phyloP scores from a whole-genome alignment of 2,888 invertebrate genomes.

The Agriopis aurantiaria region DNA sequence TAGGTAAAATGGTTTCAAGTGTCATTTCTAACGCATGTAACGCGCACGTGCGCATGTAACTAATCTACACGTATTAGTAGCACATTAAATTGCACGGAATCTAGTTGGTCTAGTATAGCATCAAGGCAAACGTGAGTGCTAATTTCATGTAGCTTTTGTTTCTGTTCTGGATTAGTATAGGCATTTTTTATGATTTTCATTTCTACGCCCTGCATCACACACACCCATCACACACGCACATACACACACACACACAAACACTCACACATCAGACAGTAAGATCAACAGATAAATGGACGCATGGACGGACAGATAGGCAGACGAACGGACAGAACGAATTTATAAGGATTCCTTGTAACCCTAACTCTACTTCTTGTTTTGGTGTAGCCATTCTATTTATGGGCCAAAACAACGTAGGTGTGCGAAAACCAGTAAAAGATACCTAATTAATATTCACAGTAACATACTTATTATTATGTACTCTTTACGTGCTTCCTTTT shows the following conservation, averaged over 20 bases:
- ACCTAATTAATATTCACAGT: background rate
- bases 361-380: background rate
- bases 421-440: background rate
- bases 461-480: no score
- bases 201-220: no score
- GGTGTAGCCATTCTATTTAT: slow-evolving; percentile 3
- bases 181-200: no score
- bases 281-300: no score
- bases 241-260: no score
- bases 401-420: slow-evolving; percentile 6
- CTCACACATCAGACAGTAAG: no score
- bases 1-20: background rate
- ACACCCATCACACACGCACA: no score
- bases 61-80: slow-evolving; percentile 29
- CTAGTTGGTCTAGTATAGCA: slow-evolving; percentile 49
- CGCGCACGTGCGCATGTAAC: background rate
- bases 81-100: slow-evolving; percentile 50
- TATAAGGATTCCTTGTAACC: background rate
- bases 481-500: no score
- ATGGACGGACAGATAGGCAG: background rate
- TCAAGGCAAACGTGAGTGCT: slow-evolving; percentile 49
- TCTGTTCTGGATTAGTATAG: background rate
- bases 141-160: slow-evolving; percentile 36
- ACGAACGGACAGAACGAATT: no score
- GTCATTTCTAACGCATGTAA: no score